Conservation (phyloP, 2,797 vertebrate species). For the Sebastes hubbsi region DNA sequence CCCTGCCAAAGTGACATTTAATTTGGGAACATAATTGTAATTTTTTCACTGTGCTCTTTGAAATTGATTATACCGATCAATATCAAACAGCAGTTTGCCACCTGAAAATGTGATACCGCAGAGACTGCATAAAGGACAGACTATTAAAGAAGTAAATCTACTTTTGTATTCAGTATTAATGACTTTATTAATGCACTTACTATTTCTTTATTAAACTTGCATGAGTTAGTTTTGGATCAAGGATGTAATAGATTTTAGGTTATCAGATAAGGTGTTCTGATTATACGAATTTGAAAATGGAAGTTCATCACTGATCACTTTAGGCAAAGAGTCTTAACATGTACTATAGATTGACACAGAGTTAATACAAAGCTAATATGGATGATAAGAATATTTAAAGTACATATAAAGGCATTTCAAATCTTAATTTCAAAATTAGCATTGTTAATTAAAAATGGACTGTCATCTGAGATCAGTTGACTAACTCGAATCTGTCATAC, state of each 20-base stretch:
- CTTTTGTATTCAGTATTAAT: background rate
- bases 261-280: background rate
- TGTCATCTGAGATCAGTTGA: background rate
- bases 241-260: background rate
- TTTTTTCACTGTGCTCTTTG: background rate
- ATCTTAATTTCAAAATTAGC: background rate
- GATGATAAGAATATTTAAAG: background rate
- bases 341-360: background rate
- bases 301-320: background rate
- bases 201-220: background rate
- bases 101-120: background rate
- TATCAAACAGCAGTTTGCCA: constrained; percentile 8
- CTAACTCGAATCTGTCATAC: background rate
- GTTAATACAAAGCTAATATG: background rate
- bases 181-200: background rate
- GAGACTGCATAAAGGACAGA: background rate
- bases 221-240: background rate
- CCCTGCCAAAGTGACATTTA: constrained; percentile 6
- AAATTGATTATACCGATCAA: background rate
- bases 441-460: background rate
- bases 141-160: background rate
- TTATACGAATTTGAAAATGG: background rate
- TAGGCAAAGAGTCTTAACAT: background rate
- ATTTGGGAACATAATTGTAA: background rate
- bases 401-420: background rate